phyloP scores from a whole-genome alignment of 64 coral and sea anemone species.

The Actinia equina region DNA sequence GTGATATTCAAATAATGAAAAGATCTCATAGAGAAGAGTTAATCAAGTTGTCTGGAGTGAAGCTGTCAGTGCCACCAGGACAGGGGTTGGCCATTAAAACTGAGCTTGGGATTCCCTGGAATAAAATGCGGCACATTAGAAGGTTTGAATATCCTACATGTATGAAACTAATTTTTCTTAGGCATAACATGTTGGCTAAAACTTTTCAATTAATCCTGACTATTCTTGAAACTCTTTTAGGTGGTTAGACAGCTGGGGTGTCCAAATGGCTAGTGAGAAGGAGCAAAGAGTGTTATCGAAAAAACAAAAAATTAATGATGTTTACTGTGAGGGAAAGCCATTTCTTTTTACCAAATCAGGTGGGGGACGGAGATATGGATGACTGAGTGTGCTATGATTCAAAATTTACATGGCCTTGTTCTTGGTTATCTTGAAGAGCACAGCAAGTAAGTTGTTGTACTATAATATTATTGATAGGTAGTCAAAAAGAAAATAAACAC shows the following conservation, averaged over 20 bases:
- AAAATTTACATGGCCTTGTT: background rate
- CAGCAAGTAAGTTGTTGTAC: no score
- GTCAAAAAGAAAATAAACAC: no score
- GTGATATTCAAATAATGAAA: background rate
- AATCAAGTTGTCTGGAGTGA: background rate
- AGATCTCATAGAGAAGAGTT: background rate
- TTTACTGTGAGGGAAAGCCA: slow-evolving; percentile 2
- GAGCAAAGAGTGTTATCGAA: background rate
- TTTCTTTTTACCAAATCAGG: background rate
- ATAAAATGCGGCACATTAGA: background rate
- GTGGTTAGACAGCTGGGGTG: slow-evolving; percentile 18
- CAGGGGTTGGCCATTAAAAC: background rate
- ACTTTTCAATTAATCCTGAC: background rate
- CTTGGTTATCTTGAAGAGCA: no score
- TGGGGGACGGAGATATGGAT: background rate
- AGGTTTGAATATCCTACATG: no score
- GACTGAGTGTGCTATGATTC: background rate
- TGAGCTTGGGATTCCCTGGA: no score
- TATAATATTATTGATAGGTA: no score
- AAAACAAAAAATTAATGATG: background rate
- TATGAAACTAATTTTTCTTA: no score
- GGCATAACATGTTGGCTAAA: no score
- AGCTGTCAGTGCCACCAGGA: background rate
- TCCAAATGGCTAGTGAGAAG: slow-evolving; percentile 24
- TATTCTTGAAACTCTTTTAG: background rate